phyloP scores from a whole-genome alignment of 2,888 invertebrate species.

The Hemithea aestivaria region DNA sequence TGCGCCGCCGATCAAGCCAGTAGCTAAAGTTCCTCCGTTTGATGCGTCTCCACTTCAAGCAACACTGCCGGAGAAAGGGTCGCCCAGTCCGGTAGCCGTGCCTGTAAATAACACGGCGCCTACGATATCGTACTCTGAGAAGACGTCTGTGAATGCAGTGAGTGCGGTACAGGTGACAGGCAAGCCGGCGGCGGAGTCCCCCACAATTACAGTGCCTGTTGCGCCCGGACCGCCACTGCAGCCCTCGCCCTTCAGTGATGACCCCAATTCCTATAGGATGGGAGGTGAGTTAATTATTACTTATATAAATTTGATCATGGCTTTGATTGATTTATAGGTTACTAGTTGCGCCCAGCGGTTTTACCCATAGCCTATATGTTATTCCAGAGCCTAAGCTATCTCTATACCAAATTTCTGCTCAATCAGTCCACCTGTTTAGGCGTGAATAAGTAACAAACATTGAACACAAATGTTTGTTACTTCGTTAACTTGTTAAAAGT shows the following conservation, averaged over 20 bases:
- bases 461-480: no score
- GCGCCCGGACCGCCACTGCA: constrained; percentile 57
- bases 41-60: constrained; percentile 67
- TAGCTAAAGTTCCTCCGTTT: constrained; percentile 81
- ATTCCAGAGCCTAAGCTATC: no score
- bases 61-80: constrained; percentile 48
- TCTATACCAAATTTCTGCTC: no score
- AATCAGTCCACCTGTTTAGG: no score
- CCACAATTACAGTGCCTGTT: constrained; percentile 27
- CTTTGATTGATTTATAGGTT: no score
- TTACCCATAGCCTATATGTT: no score
- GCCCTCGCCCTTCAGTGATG: constrained; percentile 77
- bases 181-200: constrained; percentile 31
- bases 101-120: constrained; percentile 26
- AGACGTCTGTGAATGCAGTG: constrained; percentile 56
- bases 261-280: constrained; percentile 84
- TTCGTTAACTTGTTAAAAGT: no score
- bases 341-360: no score
- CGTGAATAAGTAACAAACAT: no score
- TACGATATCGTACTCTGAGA: constrained; percentile 32
- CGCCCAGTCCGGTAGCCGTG: constrained; percentile 30
- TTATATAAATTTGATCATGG: background rate
- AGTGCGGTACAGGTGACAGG: constrained; percentile 40
- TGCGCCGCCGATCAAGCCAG: constrained; percentile 65
- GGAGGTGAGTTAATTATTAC: constrained; percentile 77